phyloP scores from a whole-genome alignment of 2,113 vertebrate species.

The Blennius ocellaris region DNA sequence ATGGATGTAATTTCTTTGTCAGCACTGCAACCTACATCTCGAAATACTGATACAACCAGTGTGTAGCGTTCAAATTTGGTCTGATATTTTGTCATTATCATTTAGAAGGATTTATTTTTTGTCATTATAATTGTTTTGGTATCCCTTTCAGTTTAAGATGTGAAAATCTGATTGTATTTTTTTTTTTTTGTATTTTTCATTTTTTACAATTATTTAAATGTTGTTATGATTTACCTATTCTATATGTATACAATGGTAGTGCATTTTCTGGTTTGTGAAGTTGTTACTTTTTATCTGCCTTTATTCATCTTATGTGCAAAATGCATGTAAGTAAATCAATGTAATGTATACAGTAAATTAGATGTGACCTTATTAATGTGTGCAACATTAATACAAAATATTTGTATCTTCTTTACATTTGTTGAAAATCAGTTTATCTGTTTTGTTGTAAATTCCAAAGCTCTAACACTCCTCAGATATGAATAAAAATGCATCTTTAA shows the following conservation, averaged over 20 bases:
- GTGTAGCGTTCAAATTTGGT: constrained; percentile 13
- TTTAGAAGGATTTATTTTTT: not conserved
- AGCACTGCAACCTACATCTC: constrained; percentile 41
- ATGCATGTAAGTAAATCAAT: constrained; percentile 5
- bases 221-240: no score
- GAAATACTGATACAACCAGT: constrained; percentile 36
- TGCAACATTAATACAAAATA: constrained; percentile 27
- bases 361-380: constrained; percentile 1
- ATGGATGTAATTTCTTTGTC: constrained; percentile 53
- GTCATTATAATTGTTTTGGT: not conserved
- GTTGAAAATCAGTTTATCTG: constrained; percentile 9
- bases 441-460: constrained; percentile 6
- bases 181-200: not conserved
- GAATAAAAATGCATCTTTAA: constrained; percentile 13
- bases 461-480: constrained; percentile 1
- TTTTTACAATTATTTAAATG: not conserved
- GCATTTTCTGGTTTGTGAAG: constrained; percentile 18
- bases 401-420: constrained; percentile 6
- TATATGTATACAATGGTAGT: no score
- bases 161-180: not conserved
- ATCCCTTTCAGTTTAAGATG: no score
- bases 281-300: constrained; percentile 14
- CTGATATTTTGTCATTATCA: constrained; percentile 10
- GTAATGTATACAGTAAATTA: not conserved
- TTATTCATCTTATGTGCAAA: not conserved